phyloP scores from a whole-genome alignment of 2,113 vertebrate species.

The Dissostichus mawsoni region DNA sequence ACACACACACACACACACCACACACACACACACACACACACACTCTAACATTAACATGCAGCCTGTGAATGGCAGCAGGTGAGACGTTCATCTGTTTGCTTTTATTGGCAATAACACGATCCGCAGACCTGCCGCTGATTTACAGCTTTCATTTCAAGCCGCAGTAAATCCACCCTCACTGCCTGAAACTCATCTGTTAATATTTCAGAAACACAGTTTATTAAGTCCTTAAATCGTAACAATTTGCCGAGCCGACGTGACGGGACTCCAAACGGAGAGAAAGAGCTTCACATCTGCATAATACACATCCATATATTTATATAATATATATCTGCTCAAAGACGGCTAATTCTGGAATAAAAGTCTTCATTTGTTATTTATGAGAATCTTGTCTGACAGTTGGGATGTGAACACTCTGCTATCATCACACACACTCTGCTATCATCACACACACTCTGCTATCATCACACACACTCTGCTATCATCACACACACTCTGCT shows the following conservation, averaged over 20 bases:
- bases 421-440: no score
- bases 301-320: constrained; percentile 3
- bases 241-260: constrained; percentile 52
- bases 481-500: no score
- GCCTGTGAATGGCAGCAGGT: constrained; percentile 49
- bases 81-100: constrained; percentile 44
- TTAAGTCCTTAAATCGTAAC: constrained; percentile 67
- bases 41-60: no score
- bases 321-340: constrained; percentile 6
- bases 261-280: constrained; percentile 16
- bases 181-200: constrained; percentile 63
- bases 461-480: no score
- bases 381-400: no score
- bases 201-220: constrained; percentile 64
- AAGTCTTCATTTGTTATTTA: no score
- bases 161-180: constrained; percentile 57
- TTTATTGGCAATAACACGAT: constrained; percentile 51
- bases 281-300: constrained; percentile 52
- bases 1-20: no score
- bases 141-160: constrained; percentile 63
- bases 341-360: no score
- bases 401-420: no score
- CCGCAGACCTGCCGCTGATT: constrained; percentile 52
- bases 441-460: no score
- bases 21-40: no score